Percentiles rank a stretch among this genome's conserved stretches.
These are phyloP conservation scores for Rotaria socialis DNA, from an alignment of 2,888 invertebrate species.

Conservation along the genomic window DNA sequence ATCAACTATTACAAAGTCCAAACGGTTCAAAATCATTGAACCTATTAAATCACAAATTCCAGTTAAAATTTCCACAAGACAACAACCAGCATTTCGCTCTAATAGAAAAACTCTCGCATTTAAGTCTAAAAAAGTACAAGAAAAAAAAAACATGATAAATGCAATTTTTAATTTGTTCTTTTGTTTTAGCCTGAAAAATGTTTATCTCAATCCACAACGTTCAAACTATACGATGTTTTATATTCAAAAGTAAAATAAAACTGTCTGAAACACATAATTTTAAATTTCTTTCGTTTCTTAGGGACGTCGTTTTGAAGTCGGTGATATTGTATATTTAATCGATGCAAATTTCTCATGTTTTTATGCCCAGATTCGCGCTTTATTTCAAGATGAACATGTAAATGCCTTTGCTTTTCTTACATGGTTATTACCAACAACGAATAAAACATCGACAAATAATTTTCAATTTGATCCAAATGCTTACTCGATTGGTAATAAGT, in stretches of 20 bases:
- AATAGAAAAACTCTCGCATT: constrained; percentile 34
- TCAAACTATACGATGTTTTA: constrained; percentile 19
- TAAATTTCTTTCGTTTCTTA: not conserved
- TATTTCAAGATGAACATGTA: constrained; percentile 34
- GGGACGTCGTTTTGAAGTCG: constrained; percentile 23
- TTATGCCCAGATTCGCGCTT: constrained; percentile 28
- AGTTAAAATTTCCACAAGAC: not conserved
- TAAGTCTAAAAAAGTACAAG: constrained; percentile 6
- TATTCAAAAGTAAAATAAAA: not conserved
- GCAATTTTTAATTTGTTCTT: too few relatives aligned
- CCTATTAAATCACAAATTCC: not conserved
- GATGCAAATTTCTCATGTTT: not conserved
- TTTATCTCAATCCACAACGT: constrained; percentile 14
- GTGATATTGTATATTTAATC: constrained; percentile 32
- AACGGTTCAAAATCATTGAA: not conserved
- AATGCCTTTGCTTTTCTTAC: constrained; percentile 25
- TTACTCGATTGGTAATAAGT: not conserved
- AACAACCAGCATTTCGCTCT: not conserved
- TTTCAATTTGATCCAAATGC: constrained; percentile 12
- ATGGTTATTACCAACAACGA: constrained; percentile 28
- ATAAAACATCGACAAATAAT: not conserved
- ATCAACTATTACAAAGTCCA: not conserved
- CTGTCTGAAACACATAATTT: not conserved
- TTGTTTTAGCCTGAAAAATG: constrained; percentile 16
- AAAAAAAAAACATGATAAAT: too few relatives aligned